Percentiles rank a stretch among this genome's conserved stretches.
Evolutionary conservation across 92 coral and sea anemone genomes (phyloP).

Genomic region (Desmophyllum pertusum): DNA sequence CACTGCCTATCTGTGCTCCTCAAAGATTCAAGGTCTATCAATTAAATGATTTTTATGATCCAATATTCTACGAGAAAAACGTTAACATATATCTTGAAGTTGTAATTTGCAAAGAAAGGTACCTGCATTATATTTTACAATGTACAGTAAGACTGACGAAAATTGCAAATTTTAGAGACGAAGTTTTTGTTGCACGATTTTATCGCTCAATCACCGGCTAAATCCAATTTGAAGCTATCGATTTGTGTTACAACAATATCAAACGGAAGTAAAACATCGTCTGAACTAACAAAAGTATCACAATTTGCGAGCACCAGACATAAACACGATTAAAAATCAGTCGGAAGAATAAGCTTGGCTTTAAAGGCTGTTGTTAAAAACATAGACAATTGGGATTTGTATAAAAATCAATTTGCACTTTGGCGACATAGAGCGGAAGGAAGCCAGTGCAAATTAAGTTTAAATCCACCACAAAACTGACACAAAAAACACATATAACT

Average conservation of each 20-base stretch:
- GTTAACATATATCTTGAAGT: background rate
- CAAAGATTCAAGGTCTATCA: background rate
- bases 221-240: conserved; percentile 17
- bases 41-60: background rate
- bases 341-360: conserved; percentile 9
- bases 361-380: background rate
- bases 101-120: background rate
- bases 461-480: conserved; percentile 13
- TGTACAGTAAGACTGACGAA: background rate
- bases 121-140: background rate
- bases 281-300: background rate
- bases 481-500: background rate
- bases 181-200: background rate
- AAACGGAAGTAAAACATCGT: conserved; percentile 11
- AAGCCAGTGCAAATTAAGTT: conserved; percentile 35
- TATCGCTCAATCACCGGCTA: conserved; percentile 14
- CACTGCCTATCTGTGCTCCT: background rate
- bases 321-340: conserved; percentile 17
- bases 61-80: background rate
- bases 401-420: conserved; percentile 27
- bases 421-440: conserved; percentile 6
- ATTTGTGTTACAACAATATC: background rate
- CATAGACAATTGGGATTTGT: conserved; percentile 27
- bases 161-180: background rate
- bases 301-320: background rate